A percentile compares a stretch with the other conserved stretches of the same genome.
phyloP scores from a whole-genome alignment of 1,140 invertebrate species.

The Drosophila kurseongensis region DNA sequence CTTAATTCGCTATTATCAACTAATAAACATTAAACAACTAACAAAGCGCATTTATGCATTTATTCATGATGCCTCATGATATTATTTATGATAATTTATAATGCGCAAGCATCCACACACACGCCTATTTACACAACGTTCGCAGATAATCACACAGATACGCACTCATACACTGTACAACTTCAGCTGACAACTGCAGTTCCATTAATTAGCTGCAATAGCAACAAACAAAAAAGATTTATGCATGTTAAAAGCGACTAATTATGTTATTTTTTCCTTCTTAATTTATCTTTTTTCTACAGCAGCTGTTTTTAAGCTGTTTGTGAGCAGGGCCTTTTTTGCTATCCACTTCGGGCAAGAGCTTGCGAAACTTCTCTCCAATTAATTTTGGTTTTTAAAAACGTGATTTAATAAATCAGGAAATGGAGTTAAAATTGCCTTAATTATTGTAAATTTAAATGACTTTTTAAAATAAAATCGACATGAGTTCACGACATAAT shows the following conservation, averaged over 20 bases:
- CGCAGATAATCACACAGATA: slow-evolving; percentile 14
- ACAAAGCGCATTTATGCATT: slow-evolving; percentile 75
- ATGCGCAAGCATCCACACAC: slow-evolving; percentile 29
- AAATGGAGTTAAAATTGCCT: too few relatives aligned
- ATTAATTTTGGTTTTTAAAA: too few relatives aligned
- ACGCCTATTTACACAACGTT: slow-evolving; percentile 38
- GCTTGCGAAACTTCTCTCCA: not conserved
- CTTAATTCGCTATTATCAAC: slow-evolving; percentile 33
- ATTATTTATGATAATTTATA: slow-evolving; percentile 62
- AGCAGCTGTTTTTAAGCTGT: slow-evolving; percentile 18
- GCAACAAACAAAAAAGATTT: slow-evolving; percentile 56
- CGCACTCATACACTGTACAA: slow-evolving; percentile 41
- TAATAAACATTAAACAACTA: slow-evolving; percentile 73
- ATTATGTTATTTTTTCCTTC: slow-evolving; percentile 55
- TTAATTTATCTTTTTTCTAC: slow-evolving; percentile 37
- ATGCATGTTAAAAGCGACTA: slow-evolving; percentile 69
- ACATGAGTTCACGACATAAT: too few relatives aligned
- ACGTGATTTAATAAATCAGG: too few relatives aligned
- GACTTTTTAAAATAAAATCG: too few relatives aligned
- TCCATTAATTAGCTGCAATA: slow-evolving; percentile 69
- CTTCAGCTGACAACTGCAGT: slow-evolving; percentile 57
- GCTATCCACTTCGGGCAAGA: not conserved
- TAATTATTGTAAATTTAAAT: too few relatives aligned
- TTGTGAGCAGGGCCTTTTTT: not conserved
- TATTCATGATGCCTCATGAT: slow-evolving; percentile 60